Base-by-base conservation (phyloP, 2,888 invertebrate genomes). In the Drosophila nr. medialis region DNA sequence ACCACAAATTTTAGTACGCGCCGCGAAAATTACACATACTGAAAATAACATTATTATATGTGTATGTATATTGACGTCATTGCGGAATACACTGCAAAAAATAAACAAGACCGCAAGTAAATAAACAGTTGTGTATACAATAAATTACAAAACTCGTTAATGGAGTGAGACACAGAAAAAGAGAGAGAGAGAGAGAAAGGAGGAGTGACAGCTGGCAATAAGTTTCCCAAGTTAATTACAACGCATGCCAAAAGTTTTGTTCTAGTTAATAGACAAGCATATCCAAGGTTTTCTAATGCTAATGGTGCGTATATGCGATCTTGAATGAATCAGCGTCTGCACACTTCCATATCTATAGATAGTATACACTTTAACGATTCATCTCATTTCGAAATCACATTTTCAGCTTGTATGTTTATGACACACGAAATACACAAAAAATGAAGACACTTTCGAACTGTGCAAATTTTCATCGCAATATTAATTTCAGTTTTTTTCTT, bases 261-360 rank as follows among this genome's bases (percentile, higher is more conserved):
- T 77, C 73, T 68, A 77, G 67, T 69, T 71, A 73, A 66, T 65
- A n/a, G 68, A 54, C 59, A 64, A 76, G 53, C 70, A 50, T 58
- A 72, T 72, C 65, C 72, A 84, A 90, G 91, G 91, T 91, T 91
- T 91, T 91, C 84, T 79, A 88, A 80, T 84, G 88, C 81, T 83
- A 86, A 90, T 81, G 92, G 91, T 91, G 84, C 74, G 91, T 91
- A 89, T 89, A 49, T 72, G 60, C 67, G 72, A 80, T 83, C 75
- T 81, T 67, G 61, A 67, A 64, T 88, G 85, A 85, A 72, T 88
- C 88, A 79, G 71, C 66, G 4, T 58, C 48, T 42, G 38, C 30
- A 48, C 50, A 62, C 45, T 24, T 24, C 45, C 45, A 45, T 45
- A 51, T 64, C 64, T 64, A 58, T 64, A 71, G 60, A 75, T 63